Evolutionary conservation across 2,888 invertebrate species (phyloP), one percentile per base, ranked within the genome.

Genomic region (Drosophila suboccidentalis): DNA sequence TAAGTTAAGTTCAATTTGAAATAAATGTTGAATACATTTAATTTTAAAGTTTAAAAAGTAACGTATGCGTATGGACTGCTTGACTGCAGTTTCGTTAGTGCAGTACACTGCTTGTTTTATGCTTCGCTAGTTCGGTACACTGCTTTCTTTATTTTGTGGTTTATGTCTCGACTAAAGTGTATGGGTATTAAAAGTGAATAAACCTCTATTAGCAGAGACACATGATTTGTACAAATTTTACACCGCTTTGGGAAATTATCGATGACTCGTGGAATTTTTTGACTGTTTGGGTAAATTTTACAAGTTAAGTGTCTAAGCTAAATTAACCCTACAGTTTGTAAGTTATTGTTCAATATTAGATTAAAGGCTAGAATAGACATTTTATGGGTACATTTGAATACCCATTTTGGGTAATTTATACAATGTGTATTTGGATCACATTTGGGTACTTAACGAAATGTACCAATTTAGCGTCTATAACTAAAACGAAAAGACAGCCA

Each of bases 61-160:
- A 8, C 32, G 22, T n/a, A n/a, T 6, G 26, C 6, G 4, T 4
- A 0, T 10, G 4, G 13, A 50, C 64, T 71, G 72, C 63, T 73
- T 58, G 15, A 0, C 0, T 4, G 17, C 38, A 51, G 55, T 41
- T 55, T 36, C 11, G 4, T 0, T 11, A 17, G 1, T 4, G 5
- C 29, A 43, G 17, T 11, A 4, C 15, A 47, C 47, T 38, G 26
- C 58, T 47, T 43, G 3, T 2, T 4, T 1, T 0, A 11, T 11
- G 11, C 2, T 8, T 15, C 15, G 15, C 3, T 26, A 1, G 26
- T 26, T 26, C 8, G 5, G 5, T 8, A 9, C 8, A 17, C 15
- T 9, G 36, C 36, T 38, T 9, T 9, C 44, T 63, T 51, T 13
- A 6, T 2, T 8, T 13, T 8, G 0, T 2, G 44, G 58, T 63